Conservation (phyloP, 2,113 vertebrate genomes). For the Chaetura pelagica region DNA sequence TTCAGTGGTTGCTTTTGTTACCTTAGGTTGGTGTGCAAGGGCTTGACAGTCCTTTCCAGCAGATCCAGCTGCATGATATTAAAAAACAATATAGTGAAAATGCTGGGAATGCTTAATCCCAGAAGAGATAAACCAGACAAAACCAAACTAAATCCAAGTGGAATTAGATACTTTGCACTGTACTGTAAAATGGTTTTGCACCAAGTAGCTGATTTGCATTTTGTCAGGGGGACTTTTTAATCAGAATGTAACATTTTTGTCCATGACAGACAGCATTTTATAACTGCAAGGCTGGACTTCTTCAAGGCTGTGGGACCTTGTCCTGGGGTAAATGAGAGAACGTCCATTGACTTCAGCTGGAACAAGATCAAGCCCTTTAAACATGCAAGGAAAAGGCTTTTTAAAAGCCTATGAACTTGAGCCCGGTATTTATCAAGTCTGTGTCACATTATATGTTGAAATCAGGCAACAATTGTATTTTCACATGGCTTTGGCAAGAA, state of each 20-base stretch:
- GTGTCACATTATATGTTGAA: constrained; percentile 51
- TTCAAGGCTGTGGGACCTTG: background rate
- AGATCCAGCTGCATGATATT: background rate
- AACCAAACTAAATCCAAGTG: background rate
- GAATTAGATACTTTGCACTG: background rate
- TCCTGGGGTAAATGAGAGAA: constrained; percentile 9
- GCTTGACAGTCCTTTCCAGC: background rate
- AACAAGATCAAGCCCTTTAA: constrained; percentile 48
- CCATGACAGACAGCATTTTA: background rate
- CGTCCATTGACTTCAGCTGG: constrained; percentile 46
- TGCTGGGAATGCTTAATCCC: background rate
- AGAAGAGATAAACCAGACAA: background rate
- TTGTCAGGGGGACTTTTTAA: background rate
- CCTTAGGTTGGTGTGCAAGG: background rate
- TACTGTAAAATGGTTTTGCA: background rate
- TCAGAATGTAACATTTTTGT: background rate
- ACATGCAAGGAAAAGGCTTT: constrained; percentile 4
- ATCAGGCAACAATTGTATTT: constrained; percentile 56
- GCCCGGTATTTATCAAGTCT: constrained; percentile 43
- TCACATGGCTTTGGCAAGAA: constrained; percentile 44
- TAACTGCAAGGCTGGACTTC: constrained; percentile 8
- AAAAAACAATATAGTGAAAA: background rate
- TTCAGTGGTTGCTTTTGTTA: background rate
- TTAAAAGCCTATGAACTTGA: constrained; percentile 52
- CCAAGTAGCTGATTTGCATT: background rate